Evolutionary conservation across 2,888 invertebrate genomes (phyloP).

Genomic region (Thymelicus sylvestris): DNA sequence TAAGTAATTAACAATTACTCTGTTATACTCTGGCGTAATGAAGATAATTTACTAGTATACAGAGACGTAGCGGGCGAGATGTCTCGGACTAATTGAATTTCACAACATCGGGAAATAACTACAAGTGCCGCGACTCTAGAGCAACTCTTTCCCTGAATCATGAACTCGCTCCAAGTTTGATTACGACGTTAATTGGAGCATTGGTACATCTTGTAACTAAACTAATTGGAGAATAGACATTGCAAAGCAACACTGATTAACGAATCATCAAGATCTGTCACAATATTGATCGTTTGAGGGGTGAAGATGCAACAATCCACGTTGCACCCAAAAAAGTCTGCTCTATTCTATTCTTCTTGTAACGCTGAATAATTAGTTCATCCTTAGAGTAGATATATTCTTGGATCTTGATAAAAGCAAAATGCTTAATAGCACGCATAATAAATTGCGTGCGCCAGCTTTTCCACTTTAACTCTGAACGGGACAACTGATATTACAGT

Average conservation of each 20-base stretch:
- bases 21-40: conserved; percentile 60
- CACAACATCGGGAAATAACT: conserved; percentile 60
- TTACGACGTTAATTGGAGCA: conserved; percentile 32
- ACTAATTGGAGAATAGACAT: too few species aligned
- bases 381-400: too few species aligned
- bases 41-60: conserved; percentile 64
- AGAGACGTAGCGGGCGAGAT: conserved; percentile 53
- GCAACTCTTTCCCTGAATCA: conserved; percentile 56
- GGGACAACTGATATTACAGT: conserved; percentile 4
- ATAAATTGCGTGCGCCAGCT: not conserved
- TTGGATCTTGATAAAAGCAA: not conserved
- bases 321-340: too few species aligned
- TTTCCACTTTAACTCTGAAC: conserved; percentile 2
- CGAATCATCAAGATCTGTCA: too few species aligned
- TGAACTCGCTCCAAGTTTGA: conserved; percentile 39
- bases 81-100: conserved; percentile 63
- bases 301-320: too few species aligned
- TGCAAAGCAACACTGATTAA: too few species aligned
- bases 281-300: too few species aligned
- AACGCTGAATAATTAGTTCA: too few species aligned
- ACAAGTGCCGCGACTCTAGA: conserved; percentile 49
- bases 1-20: conserved; percentile 63
- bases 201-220: not conserved
- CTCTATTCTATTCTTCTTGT: too few species aligned
- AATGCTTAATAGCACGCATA: not conserved